A percentile compares a stretch with the other conserved stretches of the same genome.
Evolutionary conservation across 2,113 vertebrate species (phyloP).

Genomic region (Xiphias gladius): DNA sequence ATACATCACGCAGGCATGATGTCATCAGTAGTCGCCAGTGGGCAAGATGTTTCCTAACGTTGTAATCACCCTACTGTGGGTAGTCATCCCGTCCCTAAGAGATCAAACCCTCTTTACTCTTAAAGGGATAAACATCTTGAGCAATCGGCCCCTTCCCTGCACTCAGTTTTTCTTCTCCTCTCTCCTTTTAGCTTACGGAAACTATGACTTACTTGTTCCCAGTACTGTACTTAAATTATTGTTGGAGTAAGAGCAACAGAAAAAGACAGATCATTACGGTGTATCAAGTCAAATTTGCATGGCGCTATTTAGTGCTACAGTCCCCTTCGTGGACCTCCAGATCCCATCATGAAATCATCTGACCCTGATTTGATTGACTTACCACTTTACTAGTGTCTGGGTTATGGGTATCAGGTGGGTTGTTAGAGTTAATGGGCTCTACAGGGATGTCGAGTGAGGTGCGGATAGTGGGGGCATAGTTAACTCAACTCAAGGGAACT

Average conservation of each 20-base stretch:
- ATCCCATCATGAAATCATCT: neutral
- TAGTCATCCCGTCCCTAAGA: slow-evolving; percentile 70
- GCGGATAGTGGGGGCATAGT: slow-evolving; percentile 44
- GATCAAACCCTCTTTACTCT: slow-evolving; percentile 72
- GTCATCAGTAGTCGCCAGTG: slow-evolving; percentile 76
- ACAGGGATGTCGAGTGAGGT: slow-evolving; percentile 41
- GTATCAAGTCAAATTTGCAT: slow-evolving; percentile 23
- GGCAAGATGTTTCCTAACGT: slow-evolving; percentile 81
- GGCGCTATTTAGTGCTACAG: slow-evolving; percentile 8
- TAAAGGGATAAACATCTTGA: slow-evolving; percentile 79
- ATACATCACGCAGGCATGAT: slow-evolving; percentile 79
- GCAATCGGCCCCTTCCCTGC: slow-evolving; percentile 57
- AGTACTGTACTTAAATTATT: slow-evolving; percentile 54
- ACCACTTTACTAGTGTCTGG: neutral
- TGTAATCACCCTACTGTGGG: slow-evolving; percentile 79
- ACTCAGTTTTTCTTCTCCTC: slow-evolving; percentile 50
- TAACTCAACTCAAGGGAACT: slow-evolving; percentile 52
- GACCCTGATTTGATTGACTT: slow-evolving; percentile 19
- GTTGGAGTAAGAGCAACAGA: slow-evolving; percentile 34
- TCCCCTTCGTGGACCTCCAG: neutral
- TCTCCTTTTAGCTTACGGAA: slow-evolving; percentile 66
- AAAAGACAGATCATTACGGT: slow-evolving; percentile 31
- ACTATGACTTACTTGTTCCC: slow-evolving; percentile 72
- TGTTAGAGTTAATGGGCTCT: slow-evolving; percentile 57
- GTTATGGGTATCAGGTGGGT: slow-evolving; percentile 44